These are phyloP conservation scores for Lepus americanus DNA, from an alignment of 2,113 vertebrate genomes.

Conservation along the genomic window DNA sequence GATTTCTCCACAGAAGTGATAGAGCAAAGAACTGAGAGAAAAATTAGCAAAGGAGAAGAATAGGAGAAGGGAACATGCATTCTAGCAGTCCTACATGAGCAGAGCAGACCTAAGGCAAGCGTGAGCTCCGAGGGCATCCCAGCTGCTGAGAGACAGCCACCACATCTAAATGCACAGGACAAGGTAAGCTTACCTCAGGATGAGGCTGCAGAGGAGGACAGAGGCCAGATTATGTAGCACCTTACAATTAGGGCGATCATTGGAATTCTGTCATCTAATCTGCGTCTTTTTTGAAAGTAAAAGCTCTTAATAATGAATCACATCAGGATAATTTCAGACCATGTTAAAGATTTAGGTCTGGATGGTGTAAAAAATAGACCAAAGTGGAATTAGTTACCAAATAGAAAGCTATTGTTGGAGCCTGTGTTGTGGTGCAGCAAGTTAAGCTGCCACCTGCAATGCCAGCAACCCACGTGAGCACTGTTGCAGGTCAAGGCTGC, in stretches of 20 bases:
- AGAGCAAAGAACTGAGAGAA: neutral
- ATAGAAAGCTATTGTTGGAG: neutral
- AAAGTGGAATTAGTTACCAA: neutral
- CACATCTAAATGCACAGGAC: neutral
- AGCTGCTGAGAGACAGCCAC: neutral
- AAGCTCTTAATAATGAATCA: slow-evolving; percentile 18
- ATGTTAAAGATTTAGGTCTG: neutral
- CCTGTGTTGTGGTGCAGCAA: too few relatives aligned
- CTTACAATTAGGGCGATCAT: slow-evolving; percentile 29
- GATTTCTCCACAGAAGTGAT: neutral
- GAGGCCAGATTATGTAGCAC: neutral
- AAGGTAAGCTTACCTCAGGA: neutral
- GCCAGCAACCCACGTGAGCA: too few relatives aligned
- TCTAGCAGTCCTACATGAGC: neutral
- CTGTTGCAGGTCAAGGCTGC: too few relatives aligned
- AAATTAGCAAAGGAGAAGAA: neutral
- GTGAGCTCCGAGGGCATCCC: neutral
- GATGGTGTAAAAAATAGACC: neutral
- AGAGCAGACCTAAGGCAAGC: neutral
- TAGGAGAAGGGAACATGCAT: neutral
- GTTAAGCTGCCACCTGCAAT: too few relatives aligned
- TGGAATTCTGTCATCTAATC: neutral
- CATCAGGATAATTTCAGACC: neutral
- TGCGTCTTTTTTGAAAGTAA: neutral
- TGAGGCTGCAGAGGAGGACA: neutral